A percentile compares a stretch with the other conserved stretches of the same genome.
phyloP scores from a whole-genome alignment of 2,113 vertebrate species.

The Dermatemys mawii region DNA sequence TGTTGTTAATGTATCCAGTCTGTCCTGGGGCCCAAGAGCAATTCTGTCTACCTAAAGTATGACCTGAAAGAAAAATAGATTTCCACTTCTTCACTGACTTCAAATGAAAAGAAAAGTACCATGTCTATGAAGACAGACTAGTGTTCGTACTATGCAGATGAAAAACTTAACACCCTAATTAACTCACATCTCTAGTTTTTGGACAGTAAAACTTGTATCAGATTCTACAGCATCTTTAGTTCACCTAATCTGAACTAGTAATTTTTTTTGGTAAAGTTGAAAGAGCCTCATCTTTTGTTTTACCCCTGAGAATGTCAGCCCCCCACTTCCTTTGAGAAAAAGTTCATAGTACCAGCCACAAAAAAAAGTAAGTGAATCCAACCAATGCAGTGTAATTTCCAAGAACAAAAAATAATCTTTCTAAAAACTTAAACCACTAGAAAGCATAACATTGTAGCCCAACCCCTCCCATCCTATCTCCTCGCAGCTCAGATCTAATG shows the following conservation, averaged over 20 bases:
- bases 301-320: conserved; percentile 66
- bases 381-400: conserved; percentile 70
- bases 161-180: background rate
- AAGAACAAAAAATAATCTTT: conserved; percentile 67
- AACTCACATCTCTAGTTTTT: background rate
- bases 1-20: conserved; percentile 3
- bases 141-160: background rate
- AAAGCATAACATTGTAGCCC: conserved; percentile 54
- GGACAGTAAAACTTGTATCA: background rate
- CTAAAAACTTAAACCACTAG: conserved; percentile 69
- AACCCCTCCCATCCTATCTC: conserved; percentile 35
- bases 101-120: conserved; percentile 6
- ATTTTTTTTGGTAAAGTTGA: conserved; percentile 28
- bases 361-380: conserved; percentile 69
- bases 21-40: background rate
- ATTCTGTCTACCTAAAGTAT: conserved; percentile 34
- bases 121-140: conserved; percentile 35
- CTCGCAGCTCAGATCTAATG: background rate
- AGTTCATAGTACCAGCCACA: conserved; percentile 48
- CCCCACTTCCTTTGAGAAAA: conserved; percentile 78
- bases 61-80: conserved; percentile 16
- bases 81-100: conserved; percentile 22
- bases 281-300: conserved; percentile 42
- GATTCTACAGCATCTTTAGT: background rate
- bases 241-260: conserved; percentile 10